Evolutionary conservation across 30 jellyfish, hydroid and myxozoan species (phyloP).

Genomic region (Cassiopea xamachana): DNA sequence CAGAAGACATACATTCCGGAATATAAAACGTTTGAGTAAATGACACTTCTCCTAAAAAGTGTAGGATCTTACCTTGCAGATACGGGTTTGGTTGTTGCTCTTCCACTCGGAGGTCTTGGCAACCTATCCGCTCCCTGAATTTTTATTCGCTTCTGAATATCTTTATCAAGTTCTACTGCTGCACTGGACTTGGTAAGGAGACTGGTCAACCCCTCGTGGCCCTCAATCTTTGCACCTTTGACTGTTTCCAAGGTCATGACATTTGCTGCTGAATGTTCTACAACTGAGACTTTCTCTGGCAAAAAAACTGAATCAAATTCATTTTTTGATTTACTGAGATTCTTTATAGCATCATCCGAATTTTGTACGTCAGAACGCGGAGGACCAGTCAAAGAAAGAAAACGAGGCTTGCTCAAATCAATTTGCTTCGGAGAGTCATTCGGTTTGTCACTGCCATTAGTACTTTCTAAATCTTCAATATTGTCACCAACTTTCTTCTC

Average conservation of each 20-base stretch:
- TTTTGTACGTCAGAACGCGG: neutral
- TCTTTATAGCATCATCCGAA: neutral
- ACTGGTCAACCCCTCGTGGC: neutral
- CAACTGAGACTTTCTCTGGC: neutral
- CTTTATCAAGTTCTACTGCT: neutral
- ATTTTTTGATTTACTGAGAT: neutral
- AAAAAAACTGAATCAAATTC: neutral
- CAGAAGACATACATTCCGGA: too few relatives aligned
- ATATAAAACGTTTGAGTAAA: neutral
- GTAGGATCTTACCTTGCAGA: slow-evolving; percentile 31
- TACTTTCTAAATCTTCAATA: neutral
- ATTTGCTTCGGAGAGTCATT: neutral
- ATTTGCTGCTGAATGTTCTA: neutral
- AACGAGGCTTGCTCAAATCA: neutral
- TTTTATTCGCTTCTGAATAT: neutral
- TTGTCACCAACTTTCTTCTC: neutral
- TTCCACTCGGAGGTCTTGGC: slow-evolving; percentile 61
- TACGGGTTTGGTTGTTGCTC: slow-evolving; percentile 52
- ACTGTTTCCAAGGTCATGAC: neutral
- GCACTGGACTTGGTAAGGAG: neutral
- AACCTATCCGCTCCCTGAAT: neutral
- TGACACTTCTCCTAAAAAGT: neutral
- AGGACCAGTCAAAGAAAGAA: neutral
- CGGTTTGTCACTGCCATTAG: neutral
- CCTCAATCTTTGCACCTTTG: neutral